Evolutionary conservation across 2,113 vertebrate species (phyloP).

Genomic region (Pedionomus torquatus): DNA sequence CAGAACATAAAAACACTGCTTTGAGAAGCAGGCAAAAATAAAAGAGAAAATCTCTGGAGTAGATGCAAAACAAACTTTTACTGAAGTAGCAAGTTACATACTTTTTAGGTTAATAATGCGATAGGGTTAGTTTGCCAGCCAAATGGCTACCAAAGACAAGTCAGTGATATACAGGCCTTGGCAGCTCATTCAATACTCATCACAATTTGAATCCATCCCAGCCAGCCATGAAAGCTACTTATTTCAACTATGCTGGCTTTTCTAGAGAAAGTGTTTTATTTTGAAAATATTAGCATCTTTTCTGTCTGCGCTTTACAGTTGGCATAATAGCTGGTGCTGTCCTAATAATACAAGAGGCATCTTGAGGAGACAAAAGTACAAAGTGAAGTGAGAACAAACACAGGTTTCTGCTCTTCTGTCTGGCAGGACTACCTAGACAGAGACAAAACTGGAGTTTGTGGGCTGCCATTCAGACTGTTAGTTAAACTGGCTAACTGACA

Average conservation of each 20-base stretch:
- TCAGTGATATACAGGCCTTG: neutral
- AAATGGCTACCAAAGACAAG: neutral
- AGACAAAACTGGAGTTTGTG: neutral
- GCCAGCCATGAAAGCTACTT: neutral
- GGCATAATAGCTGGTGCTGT: neutral
- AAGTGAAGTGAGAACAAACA: neutral
- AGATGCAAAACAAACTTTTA: neutral
- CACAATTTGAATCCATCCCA: neutral
- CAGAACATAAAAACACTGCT: neutral
- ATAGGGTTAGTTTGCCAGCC: neutral
- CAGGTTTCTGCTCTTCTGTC: neutral
- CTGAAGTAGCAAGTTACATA: neutral
- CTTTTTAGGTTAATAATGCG: neutral
- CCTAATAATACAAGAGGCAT: neutral
- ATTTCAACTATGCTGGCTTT: neutral
- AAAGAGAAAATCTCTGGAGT: neutral
- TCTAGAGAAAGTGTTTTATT: neutral
- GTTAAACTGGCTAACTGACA: neutral
- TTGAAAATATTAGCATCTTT: neutral
- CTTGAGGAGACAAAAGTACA: neutral
- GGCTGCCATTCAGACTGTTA: neutral
- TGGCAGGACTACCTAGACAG: neutral
- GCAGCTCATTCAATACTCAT: neutral
- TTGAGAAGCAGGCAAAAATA: neutral
- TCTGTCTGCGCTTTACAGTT: neutral